Base-by-base conservation (phyloP, 2,797 vertebrate genomes). In the Pseudotriccus pelzelni region DNA sequence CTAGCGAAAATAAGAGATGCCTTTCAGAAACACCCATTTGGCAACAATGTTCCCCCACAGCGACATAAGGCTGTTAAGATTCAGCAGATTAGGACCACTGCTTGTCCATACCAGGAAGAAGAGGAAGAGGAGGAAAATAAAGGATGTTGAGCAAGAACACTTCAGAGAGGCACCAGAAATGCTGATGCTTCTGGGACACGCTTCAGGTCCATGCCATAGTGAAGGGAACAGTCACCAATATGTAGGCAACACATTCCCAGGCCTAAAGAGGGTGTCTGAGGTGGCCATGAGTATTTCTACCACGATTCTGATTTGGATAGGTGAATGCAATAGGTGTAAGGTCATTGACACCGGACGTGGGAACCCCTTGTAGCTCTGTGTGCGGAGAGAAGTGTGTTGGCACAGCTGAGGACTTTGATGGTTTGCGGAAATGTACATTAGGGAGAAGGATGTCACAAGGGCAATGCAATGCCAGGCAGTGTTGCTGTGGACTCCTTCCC, bases 391-490 rank as follows among this genome's bases (percentile, higher is more conserved):
- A 70, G 30, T 5, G 3, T 7, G 28, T 5, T 34, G n/a, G 59
- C 34, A 47, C 0, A 2, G 63, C 22, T 30, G 53, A 62, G 10
- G 8, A 32, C 59, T 85, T 41, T 49, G 24, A 34, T 8, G 32
- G 17, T n/a, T 64, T 74, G 22, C 22, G 12, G 50, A 76, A 76
- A 82, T 1, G 32, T 17, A 9, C 21, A 5, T 53, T 23, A 47
- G 67, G 30, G 43, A 84, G 32, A 47, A 4, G 32, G n/a, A n/a
- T 10, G 18, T 76, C 52, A 44, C 0, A 0, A n/a, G 17, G 34
- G 22, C 34, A 76, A 17, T 19, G 24, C 32, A 66, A 56, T 55
- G 53, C 32, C 37, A 67, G 28, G 3, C n/a, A 43, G 30, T 0
- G 0, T 11, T 56, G 56, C 28, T 41, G n/a, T 8, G 34, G 30